phyloP scores from a whole-genome alignment of 2,888 invertebrate genomes.

The Patella ulyssiponensis region DNA sequence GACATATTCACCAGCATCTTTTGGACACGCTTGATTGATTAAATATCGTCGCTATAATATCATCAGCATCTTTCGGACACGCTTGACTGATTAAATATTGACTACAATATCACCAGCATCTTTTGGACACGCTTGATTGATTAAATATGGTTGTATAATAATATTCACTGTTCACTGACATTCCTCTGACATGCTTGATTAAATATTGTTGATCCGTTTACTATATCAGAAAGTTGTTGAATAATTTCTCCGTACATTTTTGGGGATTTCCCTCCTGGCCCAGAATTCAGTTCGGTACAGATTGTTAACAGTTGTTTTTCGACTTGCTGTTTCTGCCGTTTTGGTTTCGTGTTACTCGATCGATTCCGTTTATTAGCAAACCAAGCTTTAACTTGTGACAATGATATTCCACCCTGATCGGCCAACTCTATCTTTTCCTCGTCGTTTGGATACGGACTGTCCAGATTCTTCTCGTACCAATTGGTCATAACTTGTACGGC shows the following conservation, averaged over 20 bases:
- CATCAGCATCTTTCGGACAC: too few relatives aligned
- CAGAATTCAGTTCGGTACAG: slow-evolving; percentile 45
- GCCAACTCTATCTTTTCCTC: slow-evolving; percentile 62
- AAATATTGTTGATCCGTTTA: slow-evolving; percentile 50
- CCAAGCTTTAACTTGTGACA: slow-evolving; percentile 67
- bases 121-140: too few relatives aligned
- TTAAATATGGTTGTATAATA: too few relatives aligned
- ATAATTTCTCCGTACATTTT: slow-evolving; percentile 55
- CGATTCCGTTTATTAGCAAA: slow-evolving; percentile 68
- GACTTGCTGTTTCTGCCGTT: slow-evolving; percentile 57
- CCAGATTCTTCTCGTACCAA: slow-evolving; percentile 61
- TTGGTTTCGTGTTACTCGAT: slow-evolving; percentile 65
- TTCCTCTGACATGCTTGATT: slow-evolving; percentile 21
- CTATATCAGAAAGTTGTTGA: slow-evolving; percentile 53
- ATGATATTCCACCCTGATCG: slow-evolving; percentile 51
- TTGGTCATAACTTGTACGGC: slow-evolving; percentile 58
- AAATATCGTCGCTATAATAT: too few relatives aligned
- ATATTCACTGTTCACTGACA: not conserved
- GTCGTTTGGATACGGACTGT: slow-evolving; percentile 64
- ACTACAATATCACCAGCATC: too few relatives aligned
- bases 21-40: too few relatives aligned
- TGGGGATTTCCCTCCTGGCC: slow-evolving; percentile 31
- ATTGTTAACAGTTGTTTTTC: slow-evolving; percentile 52
- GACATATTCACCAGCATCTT: too few relatives aligned
- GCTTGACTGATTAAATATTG: too few relatives aligned